Evolutionary conservation across 2,888 invertebrate species (phyloP).

Genomic region (Hypolimnas misippus): DNA sequence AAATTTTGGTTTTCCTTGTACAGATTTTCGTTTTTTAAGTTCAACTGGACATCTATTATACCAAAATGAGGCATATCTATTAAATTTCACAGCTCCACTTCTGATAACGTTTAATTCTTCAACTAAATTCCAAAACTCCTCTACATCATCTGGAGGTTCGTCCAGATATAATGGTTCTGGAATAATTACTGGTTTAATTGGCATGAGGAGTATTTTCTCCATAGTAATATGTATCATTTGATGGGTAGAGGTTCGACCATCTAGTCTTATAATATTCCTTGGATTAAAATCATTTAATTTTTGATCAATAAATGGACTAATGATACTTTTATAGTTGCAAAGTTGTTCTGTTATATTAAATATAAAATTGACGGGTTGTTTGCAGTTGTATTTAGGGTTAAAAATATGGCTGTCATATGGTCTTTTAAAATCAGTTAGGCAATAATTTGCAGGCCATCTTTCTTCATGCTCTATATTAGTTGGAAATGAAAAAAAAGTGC

Average conservation of each 20-base stretch:
- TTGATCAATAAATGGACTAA: conserved; percentile 75
- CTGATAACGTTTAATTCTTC: conserved; percentile 58
- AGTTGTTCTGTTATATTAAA: conserved; percentile 73
- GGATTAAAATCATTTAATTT: conserved; percentile 80
- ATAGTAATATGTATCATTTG: conserved; percentile 79
- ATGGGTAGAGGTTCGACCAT: conserved; percentile 76
- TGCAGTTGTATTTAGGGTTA: conserved; percentile 75
- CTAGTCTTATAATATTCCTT: conserved; percentile 82
- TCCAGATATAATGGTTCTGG: conserved; percentile 71
- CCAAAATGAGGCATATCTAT: conserved; percentile 82
- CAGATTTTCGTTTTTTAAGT: conserved; percentile 79
- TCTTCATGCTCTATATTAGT: conserved; percentile 49
- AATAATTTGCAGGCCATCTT: conserved; percentile 67
- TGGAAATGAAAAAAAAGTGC: conserved; percentile 52
- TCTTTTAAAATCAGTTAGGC: conserved; percentile 50
- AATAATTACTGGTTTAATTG: conserved; percentile 62
- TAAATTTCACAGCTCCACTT: conserved; percentile 59
- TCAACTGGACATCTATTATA: conserved; percentile 86
- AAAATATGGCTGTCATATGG: conserved; percentile 54
- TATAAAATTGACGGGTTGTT: conserved; percentile 73
- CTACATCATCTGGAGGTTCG: conserved; percentile 64
- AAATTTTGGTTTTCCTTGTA: conserved; percentile 79
- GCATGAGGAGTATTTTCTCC: conserved; percentile 63
- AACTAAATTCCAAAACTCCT: conserved; percentile 71
- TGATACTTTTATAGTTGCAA: conserved; percentile 74